phyloP scores from a whole-genome alignment of 2,888 invertebrate genomes.

The Aphodius sticticus region DNA sequence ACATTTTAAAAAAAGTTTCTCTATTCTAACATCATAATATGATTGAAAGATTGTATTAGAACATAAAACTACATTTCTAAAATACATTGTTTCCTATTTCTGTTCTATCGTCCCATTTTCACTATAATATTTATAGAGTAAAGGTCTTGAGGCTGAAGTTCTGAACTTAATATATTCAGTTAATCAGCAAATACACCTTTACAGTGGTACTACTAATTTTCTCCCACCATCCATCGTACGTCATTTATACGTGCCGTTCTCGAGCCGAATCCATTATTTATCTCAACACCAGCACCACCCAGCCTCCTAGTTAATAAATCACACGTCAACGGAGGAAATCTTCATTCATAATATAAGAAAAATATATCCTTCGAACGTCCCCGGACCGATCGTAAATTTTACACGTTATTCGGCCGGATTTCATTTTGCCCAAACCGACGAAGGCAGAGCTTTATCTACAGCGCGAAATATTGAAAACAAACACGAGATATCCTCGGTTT shows the following conservation, averaged over 20 bases:
- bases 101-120: no score
- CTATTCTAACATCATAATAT: no score
- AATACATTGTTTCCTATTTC: no score
- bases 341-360: neutral
- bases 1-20: no score
- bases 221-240: neutral
- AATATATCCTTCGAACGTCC: neutral
- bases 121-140: no score
- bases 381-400: neutral
- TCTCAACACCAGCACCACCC: neutral
- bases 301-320: neutral
- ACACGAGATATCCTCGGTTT: neutral
- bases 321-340: constrained; percentile 4
- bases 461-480: neutral
- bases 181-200: neutral
- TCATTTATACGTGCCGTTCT: neutral
- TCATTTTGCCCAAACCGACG: neutral
- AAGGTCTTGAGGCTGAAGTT: no score
- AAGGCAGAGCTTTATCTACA: neutral
- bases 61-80: no score
- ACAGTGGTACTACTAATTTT: neutral
- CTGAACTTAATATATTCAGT: neutral
- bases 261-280: neutral
- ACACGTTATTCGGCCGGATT: neutral
- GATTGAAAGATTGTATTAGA: no score